A percentile compares a stretch with the other conserved stretches of the same genome.
phyloP scores from a whole-genome alignment of 2,797 vertebrate genomes.

The Dermochelys coriacea region DNA sequence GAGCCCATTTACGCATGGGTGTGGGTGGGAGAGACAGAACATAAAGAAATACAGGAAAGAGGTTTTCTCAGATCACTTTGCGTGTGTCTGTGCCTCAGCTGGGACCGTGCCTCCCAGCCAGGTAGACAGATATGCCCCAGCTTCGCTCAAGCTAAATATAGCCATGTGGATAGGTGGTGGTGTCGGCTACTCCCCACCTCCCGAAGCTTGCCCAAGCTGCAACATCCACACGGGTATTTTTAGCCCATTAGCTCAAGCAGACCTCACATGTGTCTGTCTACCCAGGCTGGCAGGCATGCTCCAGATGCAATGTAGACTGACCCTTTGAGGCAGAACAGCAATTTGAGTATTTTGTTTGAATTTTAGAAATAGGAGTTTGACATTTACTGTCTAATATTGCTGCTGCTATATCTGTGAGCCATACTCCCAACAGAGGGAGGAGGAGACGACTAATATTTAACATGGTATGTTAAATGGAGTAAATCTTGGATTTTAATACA shows the following conservation, averaged over 20 bases:
- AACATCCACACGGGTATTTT: not conserved
- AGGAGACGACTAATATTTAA: not conserved
- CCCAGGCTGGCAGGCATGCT: not conserved
- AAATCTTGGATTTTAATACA: conserved; percentile 61
- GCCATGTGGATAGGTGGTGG: no score
- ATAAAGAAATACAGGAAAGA: not conserved
- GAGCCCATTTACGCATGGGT: not conserved
- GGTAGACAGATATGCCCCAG: not conserved
- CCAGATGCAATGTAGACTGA: not conserved
- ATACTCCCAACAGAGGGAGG: not conserved
- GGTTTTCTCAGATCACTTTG: not conserved
- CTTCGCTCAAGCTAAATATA: not conserved
- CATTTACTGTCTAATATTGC: not conserved
- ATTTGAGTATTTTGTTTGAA: not conserved
- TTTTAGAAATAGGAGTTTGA: not conserved
- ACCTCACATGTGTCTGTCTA: not conserved
- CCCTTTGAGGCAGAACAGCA: not conserved
- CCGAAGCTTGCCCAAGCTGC: not conserved
- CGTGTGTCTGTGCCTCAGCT: not conserved
- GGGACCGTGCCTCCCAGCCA: not conserved
- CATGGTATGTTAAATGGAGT: conserved; percentile 36
- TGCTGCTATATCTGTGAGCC: not conserved
- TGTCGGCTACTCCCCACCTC: no score
- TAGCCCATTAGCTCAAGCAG: not conserved
- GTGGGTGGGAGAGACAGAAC: not conserved